These are phyloP conservation scores for Acronicta alni DNA, from an alignment of 2,888 invertebrate genomes.

Conservation along the genomic window DNA sequence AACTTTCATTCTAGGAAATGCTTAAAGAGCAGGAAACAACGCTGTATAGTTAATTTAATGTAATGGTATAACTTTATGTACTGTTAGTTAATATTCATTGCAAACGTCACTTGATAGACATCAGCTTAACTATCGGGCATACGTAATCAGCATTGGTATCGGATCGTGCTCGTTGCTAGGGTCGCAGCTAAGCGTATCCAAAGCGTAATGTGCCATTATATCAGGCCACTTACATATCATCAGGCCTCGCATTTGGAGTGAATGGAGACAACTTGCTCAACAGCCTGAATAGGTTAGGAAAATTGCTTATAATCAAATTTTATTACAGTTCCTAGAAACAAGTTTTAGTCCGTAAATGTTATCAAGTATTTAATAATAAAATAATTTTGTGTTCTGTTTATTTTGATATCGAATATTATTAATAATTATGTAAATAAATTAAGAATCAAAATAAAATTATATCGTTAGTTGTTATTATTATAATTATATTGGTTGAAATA, in stretches of 20 bases:
- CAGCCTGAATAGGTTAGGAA: constrained; percentile 81
- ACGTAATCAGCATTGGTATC: constrained; percentile 67
- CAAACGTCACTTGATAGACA: constrained; percentile 58
- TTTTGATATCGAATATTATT: neutral
- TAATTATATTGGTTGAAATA: too few species aligned
- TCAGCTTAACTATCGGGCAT: constrained; percentile 58
- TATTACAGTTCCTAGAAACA: constrained; percentile 33
- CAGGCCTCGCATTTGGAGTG: constrained; percentile 79
- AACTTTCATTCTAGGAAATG: neutral
- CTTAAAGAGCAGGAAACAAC: neutral
- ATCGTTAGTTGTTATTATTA: too few species aligned
- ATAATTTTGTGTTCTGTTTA: neutral
- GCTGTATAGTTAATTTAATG: neutral
- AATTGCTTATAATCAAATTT: constrained; percentile 58
- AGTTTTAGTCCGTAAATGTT: constrained; percentile 9
- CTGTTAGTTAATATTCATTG: constrained; percentile 44
- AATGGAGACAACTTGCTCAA: constrained; percentile 87
- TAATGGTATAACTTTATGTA: too few species aligned
- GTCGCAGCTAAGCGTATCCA: constrained; percentile 78
- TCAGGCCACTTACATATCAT: constrained; percentile 83
- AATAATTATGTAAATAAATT: too few species aligned
- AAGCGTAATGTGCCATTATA: constrained; percentile 66
- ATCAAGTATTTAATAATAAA: neutral
- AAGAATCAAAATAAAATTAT: too few species aligned
- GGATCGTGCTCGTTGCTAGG: constrained; percentile 77